Evolutionary conservation across 2,888 invertebrate genomes (phyloP).

Genomic region (Xylota sylvarum): DNA sequence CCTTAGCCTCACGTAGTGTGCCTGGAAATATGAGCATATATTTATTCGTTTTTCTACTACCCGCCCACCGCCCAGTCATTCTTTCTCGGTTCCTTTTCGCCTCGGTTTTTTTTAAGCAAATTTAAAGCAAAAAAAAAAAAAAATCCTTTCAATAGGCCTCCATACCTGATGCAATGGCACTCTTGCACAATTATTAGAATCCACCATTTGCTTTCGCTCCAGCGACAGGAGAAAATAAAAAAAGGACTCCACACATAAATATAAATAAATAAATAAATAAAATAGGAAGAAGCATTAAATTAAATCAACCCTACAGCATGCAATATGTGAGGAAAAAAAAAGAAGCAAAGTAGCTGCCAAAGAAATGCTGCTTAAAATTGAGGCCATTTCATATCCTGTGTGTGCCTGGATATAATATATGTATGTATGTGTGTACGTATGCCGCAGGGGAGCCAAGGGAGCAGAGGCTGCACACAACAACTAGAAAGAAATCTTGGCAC

Average conservation of each 20-base stretch:
- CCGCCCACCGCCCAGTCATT: not conserved
- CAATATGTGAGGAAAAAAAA: constrained; percentile 39
- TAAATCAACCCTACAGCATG: constrained; percentile 59
- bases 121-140: not conserved
- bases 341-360: constrained; percentile 65
- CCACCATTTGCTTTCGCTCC: constrained; percentile 28
- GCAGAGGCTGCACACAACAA: constrained; percentile 41
- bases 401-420: constrained; percentile 21
- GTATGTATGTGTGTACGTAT: not conserved
- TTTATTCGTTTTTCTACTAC: not conserved
- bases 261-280: constrained; percentile 69
- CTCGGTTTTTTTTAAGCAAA: not conserved
- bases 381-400: constrained; percentile 67
- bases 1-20: constrained; percentile 12
- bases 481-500: constrained; percentile 64
- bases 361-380: constrained; percentile 69
- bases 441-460: constrained; percentile 51
- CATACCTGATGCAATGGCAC: constrained; percentile 37
- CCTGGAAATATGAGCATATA: constrained; percentile 23
- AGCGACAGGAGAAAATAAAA: constrained; percentile 9
- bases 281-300: constrained; percentile 55
- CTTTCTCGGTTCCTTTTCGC: constrained; percentile 6
- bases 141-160: constrained; percentile 41
- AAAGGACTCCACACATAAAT: constrained; percentile 35
- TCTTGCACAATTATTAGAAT: constrained; percentile 44